Conservation (phyloP, 2,888 invertebrate genomes). For the Torymus texanus region DNA sequence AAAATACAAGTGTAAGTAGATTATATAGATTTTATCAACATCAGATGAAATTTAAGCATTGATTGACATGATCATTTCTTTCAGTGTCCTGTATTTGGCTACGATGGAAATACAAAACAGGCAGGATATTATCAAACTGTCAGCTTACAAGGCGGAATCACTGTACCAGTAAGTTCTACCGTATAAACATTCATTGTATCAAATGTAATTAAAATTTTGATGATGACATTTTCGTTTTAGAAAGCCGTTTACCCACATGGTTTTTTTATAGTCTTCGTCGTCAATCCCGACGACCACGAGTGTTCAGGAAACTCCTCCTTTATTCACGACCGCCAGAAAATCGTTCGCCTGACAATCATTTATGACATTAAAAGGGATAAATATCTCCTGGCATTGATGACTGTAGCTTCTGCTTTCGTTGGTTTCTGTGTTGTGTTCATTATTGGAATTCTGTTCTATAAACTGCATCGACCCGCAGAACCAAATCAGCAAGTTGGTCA, state of each 20-base stretch:
- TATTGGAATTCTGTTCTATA: no score
- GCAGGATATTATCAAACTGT: conserved; percentile 87
- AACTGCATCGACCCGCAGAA: no score
- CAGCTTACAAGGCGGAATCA: conserved; percentile 85
- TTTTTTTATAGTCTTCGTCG: conserved; percentile 86
- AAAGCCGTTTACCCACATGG: conserved; percentile 81
- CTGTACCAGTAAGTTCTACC: conserved; percentile 79
- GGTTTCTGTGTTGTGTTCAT: conserved; percentile 61
- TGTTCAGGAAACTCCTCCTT: conserved; percentile 64
- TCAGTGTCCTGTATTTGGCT: conserved; percentile 90
- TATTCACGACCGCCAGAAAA: conserved; percentile 72
- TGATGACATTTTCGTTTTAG: conserved; percentile 74
- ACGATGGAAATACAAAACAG: conserved; percentile 85
- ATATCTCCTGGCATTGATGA: conserved; percentile 81
- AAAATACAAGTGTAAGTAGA: conserved; percentile 81
- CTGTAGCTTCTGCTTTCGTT: conserved; percentile 78
- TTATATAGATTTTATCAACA: no score
- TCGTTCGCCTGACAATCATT: conserved; percentile 76
- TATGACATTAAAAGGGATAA: conserved; percentile 81
- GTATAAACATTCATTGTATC: not conserved
- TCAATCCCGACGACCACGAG: conserved; percentile 77
- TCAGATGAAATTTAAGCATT: not conserved
- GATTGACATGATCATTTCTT: conserved; percentile 63
- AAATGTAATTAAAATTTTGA: not conserved
- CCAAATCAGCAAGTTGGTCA: no score